Evolutionary conservation across 1,140 invertebrate species (phyloP).

Genomic region (Ceratitis capitata): DNA sequence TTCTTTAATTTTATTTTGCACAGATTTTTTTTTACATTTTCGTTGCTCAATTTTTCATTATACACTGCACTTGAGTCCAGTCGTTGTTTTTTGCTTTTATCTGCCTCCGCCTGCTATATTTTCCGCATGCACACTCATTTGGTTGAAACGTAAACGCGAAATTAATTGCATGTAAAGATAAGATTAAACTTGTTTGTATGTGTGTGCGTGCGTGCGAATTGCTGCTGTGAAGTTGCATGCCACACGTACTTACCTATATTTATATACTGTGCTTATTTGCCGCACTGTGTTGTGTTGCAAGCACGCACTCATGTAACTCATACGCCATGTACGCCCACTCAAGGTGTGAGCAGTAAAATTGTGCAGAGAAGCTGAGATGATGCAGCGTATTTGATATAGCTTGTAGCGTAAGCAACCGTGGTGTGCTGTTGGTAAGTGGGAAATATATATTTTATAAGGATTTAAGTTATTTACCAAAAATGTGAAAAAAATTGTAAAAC

Average conservation of each 20-base stretch:
- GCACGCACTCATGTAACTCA: not conserved
- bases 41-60: not conserved
- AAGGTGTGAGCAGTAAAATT: not conserved
- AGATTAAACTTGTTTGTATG: constrained; percentile 37
- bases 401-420: not conserved
- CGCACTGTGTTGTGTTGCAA: not conserved
- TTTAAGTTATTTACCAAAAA: too few relatives aligned
- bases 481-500: too few relatives aligned
- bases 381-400: too few relatives aligned
- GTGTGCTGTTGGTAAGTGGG: too few relatives aligned
- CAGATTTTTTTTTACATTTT: not conserved
- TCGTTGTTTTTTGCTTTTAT: not conserved
- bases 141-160: constrained; percentile 27
- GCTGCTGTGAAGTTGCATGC: not conserved
- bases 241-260: not conserved
- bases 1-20: not conserved
- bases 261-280: not conserved
- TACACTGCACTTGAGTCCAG: not conserved
- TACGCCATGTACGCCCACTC: not conserved
- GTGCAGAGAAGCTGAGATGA: too few relatives aligned
- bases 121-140: not conserved
- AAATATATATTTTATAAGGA: too few relatives aligned
- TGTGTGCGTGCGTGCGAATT: too few relatives aligned
- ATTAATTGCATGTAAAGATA: constrained; percentile 37
- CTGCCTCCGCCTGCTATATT: not conserved